A percentile compares a stretch with the other conserved stretches of the same genome.
Conservation (phyloP, 2,888 invertebrate genomes). For the Euproctis similis region DNA sequence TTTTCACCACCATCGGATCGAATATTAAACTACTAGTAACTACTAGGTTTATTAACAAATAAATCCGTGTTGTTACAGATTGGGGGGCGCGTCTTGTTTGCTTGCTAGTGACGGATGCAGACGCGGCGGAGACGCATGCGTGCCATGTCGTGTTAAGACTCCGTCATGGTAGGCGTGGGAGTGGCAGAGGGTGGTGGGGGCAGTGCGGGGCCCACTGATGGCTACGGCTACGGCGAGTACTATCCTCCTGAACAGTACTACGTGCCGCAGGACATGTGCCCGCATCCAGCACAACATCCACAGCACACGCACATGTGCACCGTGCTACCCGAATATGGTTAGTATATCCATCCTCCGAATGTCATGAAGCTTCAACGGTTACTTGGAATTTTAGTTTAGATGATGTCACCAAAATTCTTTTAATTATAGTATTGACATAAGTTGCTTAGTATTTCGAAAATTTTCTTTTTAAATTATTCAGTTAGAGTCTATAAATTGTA, state of each 20-base stretch:
- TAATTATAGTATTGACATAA: too few species aligned
- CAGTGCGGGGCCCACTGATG: constrained; percentile 53
- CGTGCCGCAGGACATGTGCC: constrained; percentile 77
- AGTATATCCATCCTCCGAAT: too few species aligned
- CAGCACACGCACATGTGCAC: constrained; percentile 80
- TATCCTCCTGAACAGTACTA: constrained; percentile 76
- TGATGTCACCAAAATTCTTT: too few species aligned
- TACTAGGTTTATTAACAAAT: too few species aligned
- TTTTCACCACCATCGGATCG: too few species aligned
- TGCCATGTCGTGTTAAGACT: constrained; percentile 57
- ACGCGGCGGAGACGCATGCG: constrained; percentile 48
- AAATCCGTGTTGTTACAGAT: constrained; percentile 55
- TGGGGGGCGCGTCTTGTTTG: constrained; percentile 31
- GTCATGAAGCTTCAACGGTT: too few species aligned
- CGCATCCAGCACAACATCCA: constrained; percentile 77
- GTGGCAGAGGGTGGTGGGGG: constrained; percentile 64
- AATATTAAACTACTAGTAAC: too few species aligned
- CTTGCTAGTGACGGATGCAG: constrained; percentile 40
- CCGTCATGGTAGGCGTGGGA: constrained; percentile 67
- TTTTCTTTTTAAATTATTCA: too few species aligned
- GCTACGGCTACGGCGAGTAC: constrained; percentile 76
- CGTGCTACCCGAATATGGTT: constrained; percentile 84
- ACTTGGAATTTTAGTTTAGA: too few species aligned
- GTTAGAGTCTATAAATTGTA: too few species aligned
- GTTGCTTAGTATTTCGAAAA: too few species aligned